phyloP scores from a whole-genome alignment of 2,888 invertebrate species.

The Cabera pusaria region DNA sequence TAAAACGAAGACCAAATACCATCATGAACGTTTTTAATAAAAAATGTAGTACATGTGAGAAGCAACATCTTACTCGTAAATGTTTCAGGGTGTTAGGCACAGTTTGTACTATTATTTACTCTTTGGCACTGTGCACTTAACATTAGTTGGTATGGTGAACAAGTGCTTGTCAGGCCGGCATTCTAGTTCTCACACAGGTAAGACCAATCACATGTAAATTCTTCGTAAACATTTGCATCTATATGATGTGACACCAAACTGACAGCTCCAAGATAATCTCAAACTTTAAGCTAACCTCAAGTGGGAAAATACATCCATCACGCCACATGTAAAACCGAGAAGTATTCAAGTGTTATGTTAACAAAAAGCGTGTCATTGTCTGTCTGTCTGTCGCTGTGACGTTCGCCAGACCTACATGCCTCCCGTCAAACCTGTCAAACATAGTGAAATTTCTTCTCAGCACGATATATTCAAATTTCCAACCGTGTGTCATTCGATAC shows the following conservation, averaged over 20 bases:
- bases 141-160: no score
- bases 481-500: constrained; percentile 73
- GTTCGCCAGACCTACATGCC: constrained; percentile 40
- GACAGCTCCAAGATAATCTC: constrained; percentile 24
- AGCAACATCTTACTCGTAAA: no score
- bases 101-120: no score
- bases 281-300: constrained; percentile 24
- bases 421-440: constrained; percentile 65
- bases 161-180: no score
- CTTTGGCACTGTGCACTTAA: no score
- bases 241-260: constrained; percentile 13
- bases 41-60: no score
- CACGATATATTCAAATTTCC: constrained; percentile 71
- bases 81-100: no score
- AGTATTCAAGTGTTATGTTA: constrained; percentile 44
- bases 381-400: constrained; percentile 40
- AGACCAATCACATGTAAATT: no score
- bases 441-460: constrained; percentile 74
- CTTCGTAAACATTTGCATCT: constrained; percentile 6
- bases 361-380: constrained; percentile 55
- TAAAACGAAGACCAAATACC: no score
- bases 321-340: constrained; percentile 27
- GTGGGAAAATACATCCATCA: constrained; percentile 32
- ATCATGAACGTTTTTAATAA: no score
- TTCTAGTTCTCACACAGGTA: no score